Evolutionary conservation across 2,797 vertebrate species (phyloP).

Genomic region (Schizopygopsis pylzovi): DNA sequence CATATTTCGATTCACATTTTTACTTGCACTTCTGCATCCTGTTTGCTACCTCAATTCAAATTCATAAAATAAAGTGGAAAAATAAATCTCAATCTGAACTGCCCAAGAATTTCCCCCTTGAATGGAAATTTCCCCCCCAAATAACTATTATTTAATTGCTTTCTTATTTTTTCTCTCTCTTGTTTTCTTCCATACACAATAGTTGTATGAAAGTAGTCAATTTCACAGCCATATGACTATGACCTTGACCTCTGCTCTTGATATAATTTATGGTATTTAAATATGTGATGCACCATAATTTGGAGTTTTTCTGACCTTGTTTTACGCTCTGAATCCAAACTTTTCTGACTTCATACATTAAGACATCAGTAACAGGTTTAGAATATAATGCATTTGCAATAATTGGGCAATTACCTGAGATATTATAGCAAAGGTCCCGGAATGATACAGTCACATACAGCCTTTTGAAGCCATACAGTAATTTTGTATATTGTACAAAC

Average conservation of each 20-base stretch:
- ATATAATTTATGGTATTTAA: neutral
- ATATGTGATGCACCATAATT: neutral
- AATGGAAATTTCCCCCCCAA: too few species aligned
- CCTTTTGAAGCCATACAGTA: neutral
- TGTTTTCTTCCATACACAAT: too few species aligned
- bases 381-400: neutral
- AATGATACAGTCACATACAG: neutral
- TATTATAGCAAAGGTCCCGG: neutral
- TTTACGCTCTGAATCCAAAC: neutral
- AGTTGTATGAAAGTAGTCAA: neutral
- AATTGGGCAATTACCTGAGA: neutral
- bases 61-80: neutral
- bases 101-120: too few species aligned
- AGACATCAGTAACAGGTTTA: neutral
- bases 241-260: too few species aligned
- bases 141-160: too few species aligned
- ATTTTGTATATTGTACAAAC: neutral
- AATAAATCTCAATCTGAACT: too few species aligned
- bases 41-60: neutral
- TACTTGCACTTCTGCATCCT: too few species aligned
- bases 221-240: too few species aligned
- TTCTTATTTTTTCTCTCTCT: too few species aligned
- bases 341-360: too few species aligned
- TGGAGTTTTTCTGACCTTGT: neutral
- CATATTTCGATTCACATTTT: neutral